Evolutionary conservation across 2,113 vertebrate species (phyloP).

Genomic region (Todiramphus saurophagus): DNA sequence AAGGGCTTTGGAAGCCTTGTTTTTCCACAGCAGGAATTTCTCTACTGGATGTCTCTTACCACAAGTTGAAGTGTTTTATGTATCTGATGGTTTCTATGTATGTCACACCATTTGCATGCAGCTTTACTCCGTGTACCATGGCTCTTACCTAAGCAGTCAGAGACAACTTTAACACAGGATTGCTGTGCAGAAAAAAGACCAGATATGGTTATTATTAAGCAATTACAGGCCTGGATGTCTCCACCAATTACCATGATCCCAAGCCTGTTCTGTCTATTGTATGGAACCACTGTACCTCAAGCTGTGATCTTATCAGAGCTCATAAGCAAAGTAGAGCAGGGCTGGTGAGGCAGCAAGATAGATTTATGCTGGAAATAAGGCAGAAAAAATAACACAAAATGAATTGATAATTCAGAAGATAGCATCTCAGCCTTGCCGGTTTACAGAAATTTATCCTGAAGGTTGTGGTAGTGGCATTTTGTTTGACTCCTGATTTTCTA

Average conservation of each 20-base stretch:
- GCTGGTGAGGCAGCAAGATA: neutral
- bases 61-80: neutral
- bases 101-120: neutral
- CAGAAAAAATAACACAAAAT: neutral
- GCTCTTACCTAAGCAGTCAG: neutral
- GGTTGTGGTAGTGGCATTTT: neutral
- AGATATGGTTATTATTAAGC: conserved; percentile 1
- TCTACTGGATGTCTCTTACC: neutral
- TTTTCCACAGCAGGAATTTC: neutral
- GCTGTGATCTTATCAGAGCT: conserved; percentile 30
- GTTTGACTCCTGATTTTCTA: neutral
- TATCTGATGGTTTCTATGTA: neutral
- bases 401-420: neutral
- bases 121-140: neutral
- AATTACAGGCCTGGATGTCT: conserved; percentile 11
- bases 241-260: conserved; percentile 13
- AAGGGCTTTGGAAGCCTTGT: neutral
- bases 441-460: neutral
- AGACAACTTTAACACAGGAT: neutral
- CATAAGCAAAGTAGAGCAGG: neutral
- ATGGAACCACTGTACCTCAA: neutral
- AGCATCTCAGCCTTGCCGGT: neutral
- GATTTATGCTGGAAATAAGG: conserved; percentile 14
- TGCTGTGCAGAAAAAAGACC: neutral
- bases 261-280: neutral